Base-by-base conservation (phyloP, 2,113 vertebrate genomes). In the Daphoenositta chrysoptera region DNA sequence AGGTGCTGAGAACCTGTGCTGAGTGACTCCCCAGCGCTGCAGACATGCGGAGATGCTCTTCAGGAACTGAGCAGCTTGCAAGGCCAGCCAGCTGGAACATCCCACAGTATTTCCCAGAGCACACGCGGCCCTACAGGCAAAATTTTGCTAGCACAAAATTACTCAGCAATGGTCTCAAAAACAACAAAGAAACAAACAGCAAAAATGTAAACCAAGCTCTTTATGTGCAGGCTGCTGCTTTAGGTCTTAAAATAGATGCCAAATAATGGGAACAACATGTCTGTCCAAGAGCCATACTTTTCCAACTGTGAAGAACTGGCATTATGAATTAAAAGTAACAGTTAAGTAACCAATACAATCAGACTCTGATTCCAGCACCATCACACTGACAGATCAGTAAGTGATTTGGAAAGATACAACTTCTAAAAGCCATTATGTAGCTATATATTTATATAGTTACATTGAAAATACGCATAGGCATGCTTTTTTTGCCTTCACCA, bases 191-290 rank as follows among this genome's bases (percentile, higher is more conserved):
- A 88, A 90, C 15, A 70, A 44, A 51, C 3, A 47, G 44, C n/a
- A 63, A 96, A 92, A 73, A 88, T n/a, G 23, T 48, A 71, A 89
- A 70, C 33, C 71, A 90, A 69, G n/a, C n/a, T n/a, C n/a, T n/a
- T n/a, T n/a, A n/a, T n/a, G n/a, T n/a, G n/a, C n/a, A n/a, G n/a
- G n/a, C n/a, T n/a, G n/a, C n/a, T n/a, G n/a, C n/a, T n/a, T n/a
- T n/a, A n/a, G n/a, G n/a, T n/a, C n/a, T n/a, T n/a, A n/a, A n/a
- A n/a, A n/a, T n/a, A n/a, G 73, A 90, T 44, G 69, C 17, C 60
- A 90, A 58, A 73, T 54, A 93, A 90, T 22, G 35, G 37, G 35
- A 95, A 75, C 30, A 72, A 69, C 15, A 23, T 28, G 57, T n/a
- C 45, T 89, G 44, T 56, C 57, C 70, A 91, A 50, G 3, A 72